These are phyloP conservation scores for Tethea ocularis DNA, from an alignment of 2,888 invertebrate genomes.

Conservation along the genomic window DNA sequence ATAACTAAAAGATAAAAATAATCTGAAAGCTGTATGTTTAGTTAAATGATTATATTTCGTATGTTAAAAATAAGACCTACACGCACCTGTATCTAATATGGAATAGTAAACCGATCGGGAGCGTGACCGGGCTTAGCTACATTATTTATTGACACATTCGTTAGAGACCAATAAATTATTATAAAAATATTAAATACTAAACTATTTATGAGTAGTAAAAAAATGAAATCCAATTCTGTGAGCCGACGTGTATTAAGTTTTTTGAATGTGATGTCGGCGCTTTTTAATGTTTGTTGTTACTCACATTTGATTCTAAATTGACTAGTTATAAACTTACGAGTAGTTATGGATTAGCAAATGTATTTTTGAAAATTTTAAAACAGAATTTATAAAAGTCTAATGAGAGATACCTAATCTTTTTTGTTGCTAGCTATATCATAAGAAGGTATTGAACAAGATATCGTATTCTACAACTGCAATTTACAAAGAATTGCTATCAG, in stretches of 20 bases:
- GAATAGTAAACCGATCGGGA: conserved; percentile 13
- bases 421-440: too few relatives aligned
- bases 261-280: neutral
- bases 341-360: neutral
- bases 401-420: neutral
- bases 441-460: too few relatives aligned
- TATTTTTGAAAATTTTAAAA: too few relatives aligned
- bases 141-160: conserved; percentile 67
- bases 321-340: neutral
- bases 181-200: conserved; percentile 40
- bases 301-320: neutral
- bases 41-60: neutral
- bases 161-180: conserved; percentile 62
- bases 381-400: neutral
- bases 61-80: neutral
- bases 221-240: conserved; percentile 37
- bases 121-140: conserved; percentile 41
- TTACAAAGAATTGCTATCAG: too few relatives aligned
- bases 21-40: neutral
- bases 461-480: too few relatives aligned
- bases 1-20: neutral
- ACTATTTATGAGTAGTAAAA: conserved; percentile 40
- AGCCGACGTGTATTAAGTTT: neutral
- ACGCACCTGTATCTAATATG: neutral
- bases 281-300: neutral